A percentile compares a stretch with the other conserved stretches of the same genome.
phyloP scores from a whole-genome alignment of 37 sponge, comb jelly and placozoan species.

The Agelas oroides region DNA sequence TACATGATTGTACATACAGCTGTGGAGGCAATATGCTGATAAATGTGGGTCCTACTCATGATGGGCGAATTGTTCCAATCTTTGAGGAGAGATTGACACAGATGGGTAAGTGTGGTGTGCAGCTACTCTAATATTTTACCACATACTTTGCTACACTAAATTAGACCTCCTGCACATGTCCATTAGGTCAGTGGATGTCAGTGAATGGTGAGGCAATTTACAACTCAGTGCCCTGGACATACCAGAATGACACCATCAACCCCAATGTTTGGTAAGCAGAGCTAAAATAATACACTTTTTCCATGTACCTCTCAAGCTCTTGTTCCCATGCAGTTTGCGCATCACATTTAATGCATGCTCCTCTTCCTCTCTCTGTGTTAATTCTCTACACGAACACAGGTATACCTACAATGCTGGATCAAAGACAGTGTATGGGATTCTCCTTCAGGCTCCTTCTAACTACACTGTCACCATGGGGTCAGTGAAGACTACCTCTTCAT shows the following conservation, averaged over 20 bases:
- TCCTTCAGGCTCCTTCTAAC: too few relatives aligned
- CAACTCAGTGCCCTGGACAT: slow-evolving; percentile 56
- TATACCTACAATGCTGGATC: too few relatives aligned
- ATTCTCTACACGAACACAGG: too few relatives aligned
- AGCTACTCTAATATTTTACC: background rate
- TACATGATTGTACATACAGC: slow-evolving; percentile 16
- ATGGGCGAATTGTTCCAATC: slow-evolving; percentile 78
- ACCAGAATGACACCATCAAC: slow-evolving; percentile 69
- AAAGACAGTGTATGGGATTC: background rate
- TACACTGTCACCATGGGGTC: too few relatives aligned
- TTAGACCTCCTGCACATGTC: background rate
- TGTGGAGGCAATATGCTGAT: slow-evolving; percentile 78
- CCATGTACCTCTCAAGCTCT: too few relatives aligned
- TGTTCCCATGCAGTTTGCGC: too few relatives aligned
- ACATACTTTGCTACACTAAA: background rate
- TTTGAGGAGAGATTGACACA: slow-evolving; percentile 71
- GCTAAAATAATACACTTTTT: too few relatives aligned
- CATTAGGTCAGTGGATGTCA: slow-evolving; percentile 51
- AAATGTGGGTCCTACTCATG: slow-evolving; percentile 82
- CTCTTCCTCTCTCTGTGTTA: too few relatives aligned
- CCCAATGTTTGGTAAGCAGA: slow-evolving; percentile 58
- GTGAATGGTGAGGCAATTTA: slow-evolving; percentile 84
- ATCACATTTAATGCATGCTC: too few relatives aligned
- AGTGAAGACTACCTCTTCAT: background rate
- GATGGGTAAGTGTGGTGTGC: slow-evolving; percentile 50